phyloP scores from a whole-genome alignment of 2,113 vertebrate genomes.

The Caranx ignobilis region DNA sequence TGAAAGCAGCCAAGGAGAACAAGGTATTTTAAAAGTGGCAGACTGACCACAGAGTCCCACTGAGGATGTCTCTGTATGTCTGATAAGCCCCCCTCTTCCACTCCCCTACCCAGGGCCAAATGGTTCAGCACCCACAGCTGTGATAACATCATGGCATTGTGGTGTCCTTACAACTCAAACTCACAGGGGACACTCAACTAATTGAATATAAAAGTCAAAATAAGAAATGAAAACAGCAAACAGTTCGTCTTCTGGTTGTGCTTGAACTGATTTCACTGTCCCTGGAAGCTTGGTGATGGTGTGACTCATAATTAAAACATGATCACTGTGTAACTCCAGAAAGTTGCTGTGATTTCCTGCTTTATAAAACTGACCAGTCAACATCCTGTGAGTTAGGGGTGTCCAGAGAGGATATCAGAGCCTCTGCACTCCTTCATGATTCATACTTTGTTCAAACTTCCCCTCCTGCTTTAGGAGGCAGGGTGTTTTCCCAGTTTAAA shows the following conservation, averaged over 20 bases:
- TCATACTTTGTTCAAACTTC: constrained; percentile 71
- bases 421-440: constrained; percentile 50
- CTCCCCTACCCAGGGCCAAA: constrained; percentile 71
- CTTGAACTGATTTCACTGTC: not conserved
- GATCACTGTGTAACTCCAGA: constrained; percentile 52
- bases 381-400: constrained; percentile 73
- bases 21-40: constrained; percentile 55
- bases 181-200: constrained; percentile 26
- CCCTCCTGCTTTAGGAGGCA: constrained; percentile 50
- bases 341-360: constrained; percentile 70
- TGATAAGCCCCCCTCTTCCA: constrained; percentile 56
- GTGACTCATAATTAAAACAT: constrained; percentile 30
- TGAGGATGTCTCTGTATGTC: constrained; percentile 59
- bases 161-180: constrained; percentile 33
- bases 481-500: constrained; percentile 34
- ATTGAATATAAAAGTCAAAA: constrained; percentile 1
- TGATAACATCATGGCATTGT: constrained; percentile 77
- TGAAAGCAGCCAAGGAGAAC: constrained; percentile 65
- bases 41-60: constrained; percentile 47
- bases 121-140: constrained; percentile 82
- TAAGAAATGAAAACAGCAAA: not conserved
- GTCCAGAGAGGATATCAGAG: constrained; percentile 65
- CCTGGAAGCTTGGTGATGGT: not conserved
- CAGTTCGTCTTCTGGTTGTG: not conserved
- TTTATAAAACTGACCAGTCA: constrained; percentile 48